phyloP scores from a whole-genome alignment of 2,797 vertebrate species.

The Hirundo rustica region DNA sequence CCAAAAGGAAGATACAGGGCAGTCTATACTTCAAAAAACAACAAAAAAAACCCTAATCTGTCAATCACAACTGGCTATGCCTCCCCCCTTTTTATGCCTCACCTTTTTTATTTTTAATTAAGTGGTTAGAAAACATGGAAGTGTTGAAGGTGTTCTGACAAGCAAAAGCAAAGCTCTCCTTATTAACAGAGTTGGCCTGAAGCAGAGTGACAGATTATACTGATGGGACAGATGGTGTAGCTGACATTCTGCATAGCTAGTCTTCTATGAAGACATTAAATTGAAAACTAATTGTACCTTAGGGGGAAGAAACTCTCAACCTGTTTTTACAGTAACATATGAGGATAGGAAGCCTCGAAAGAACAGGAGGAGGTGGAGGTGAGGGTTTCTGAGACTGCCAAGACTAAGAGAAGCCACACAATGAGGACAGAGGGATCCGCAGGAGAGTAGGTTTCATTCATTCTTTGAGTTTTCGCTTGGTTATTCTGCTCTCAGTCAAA shows the following conservation, averaged over 20 bases:
- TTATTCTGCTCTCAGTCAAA: not conserved
- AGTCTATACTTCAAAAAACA: not conserved
- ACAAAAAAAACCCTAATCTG: not conserved
- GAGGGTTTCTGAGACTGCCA: not conserved
- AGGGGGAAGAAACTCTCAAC: not conserved
- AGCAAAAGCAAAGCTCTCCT: constrained; percentile 17
- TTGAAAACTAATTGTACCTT: not conserved
- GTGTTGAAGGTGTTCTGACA: constrained; percentile 8
- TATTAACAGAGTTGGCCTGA: constrained; percentile 43
- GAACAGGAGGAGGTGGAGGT: not conserved
- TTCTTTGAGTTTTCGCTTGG: not conserved
- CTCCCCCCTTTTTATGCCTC: not conserved
- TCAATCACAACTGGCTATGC: not conserved
- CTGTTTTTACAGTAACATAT: not conserved
- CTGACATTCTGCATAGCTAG: constrained; percentile 2
- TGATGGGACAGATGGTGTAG: constrained; percentile 44
- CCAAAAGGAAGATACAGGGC: not conserved
- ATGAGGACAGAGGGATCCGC: rapidly evolving
- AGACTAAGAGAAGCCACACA: not conserved
- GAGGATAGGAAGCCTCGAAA: not conserved
- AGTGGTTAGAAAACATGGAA: not conserved
- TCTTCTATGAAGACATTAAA: constrained; percentile 30
- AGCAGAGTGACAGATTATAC: constrained; percentile 29
- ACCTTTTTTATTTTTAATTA: not conserved
- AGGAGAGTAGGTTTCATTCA: not conserved